These are phyloP conservation scores for Chloropsis hardwickii DNA, from an alignment of 2,113 vertebrate genomes.

Conservation along the genomic window DNA sequence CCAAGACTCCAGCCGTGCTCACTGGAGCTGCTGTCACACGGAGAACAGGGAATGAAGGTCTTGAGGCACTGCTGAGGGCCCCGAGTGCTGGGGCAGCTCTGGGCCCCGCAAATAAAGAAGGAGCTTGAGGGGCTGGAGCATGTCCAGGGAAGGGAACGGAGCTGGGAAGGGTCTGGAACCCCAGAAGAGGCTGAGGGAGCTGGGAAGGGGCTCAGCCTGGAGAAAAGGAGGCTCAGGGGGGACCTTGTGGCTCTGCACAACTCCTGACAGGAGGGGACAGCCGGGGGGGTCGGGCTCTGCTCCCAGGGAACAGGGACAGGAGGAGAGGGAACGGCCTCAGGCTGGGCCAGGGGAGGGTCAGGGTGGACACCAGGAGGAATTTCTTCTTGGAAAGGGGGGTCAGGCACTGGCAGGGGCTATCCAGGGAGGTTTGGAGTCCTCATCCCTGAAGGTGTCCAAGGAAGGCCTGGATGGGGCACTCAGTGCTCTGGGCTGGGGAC, in stretches of 20 bases:
- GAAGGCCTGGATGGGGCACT: background rate
- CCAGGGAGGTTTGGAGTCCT: background rate
- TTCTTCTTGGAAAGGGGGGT: accelerated
- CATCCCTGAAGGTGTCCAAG: background rate
- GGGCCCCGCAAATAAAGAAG: accelerated
- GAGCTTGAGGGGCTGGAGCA: background rate
- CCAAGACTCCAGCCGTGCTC: accelerated
- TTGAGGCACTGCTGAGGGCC: background rate
- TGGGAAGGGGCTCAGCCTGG: background rate
- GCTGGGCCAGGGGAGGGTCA: too few relatives aligned
- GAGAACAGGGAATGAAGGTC: background rate
- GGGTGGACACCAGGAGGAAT: too few relatives aligned
- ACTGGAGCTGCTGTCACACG: background rate
- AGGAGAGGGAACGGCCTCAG: background rate
- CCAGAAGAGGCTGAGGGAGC: background rate
- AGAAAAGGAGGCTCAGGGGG: background rate
- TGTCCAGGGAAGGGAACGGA: background rate
- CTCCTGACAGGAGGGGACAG: background rate
- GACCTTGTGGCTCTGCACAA: background rate
- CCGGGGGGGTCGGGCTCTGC: background rate
- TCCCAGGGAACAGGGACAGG: background rate
- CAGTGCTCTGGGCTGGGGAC: background rate
- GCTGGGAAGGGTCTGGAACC: background rate
- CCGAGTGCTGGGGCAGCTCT: background rate
- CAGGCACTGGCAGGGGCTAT: background rate